Evolutionary conservation across 2,888 invertebrate species (phyloP), one percentile per base, ranked within the genome.

Genomic region (Alloscopus bannaensis): DNA sequence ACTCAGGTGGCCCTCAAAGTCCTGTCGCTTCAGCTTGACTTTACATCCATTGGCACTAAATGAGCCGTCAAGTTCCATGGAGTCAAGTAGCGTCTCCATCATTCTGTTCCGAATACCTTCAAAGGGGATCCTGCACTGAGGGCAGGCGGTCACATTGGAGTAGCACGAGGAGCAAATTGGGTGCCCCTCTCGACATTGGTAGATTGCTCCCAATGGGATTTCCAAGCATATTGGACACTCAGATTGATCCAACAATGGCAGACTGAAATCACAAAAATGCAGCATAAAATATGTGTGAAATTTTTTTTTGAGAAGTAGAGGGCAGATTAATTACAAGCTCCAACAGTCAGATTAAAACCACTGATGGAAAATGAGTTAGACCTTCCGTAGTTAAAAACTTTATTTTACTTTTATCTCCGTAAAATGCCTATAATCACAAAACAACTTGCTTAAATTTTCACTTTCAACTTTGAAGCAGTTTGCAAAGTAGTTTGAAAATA

Each of bases 191-290:
- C 18, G 16, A 18, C 59, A 59, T 28, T 59, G 59, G 29, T 29
- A 59, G 3, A 59, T 18, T 6, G 26, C 26, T 6, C n/a, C 29
- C n/a, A 28, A 28, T 13, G 59, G 59, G 4, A 59, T n/a, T 18
- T 59, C 59, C 26, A 59, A 59, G 18, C 59, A 59, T n/a, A 59
- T 28, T 13, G 59, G 59, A 18, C 59, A 59, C n/a, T 29, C n/a
- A 4, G 29, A 59, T 8, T 59, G 11, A 2, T 59, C 45, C 45
- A n/a, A n/a, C n/a, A n/a, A n/a, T n/a, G n/a, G n/a, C n/a, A n/a
- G n/a, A n/a, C n/a, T n/a, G n/a, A n/a, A n/a, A n/a, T n/a, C n/a
- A n/a, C n/a, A n/a, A n/a, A n/a, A n/a, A n/a, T n/a, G n/a, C n/a
- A n/a, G n/a, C n/a, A n/a, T n/a, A n/a, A n/a, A n/a, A n/a, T n/a